Evolutionary conservation across 1,140 invertebrate species (phyloP).

Genomic region (Potamilus streckersoni): DNA sequence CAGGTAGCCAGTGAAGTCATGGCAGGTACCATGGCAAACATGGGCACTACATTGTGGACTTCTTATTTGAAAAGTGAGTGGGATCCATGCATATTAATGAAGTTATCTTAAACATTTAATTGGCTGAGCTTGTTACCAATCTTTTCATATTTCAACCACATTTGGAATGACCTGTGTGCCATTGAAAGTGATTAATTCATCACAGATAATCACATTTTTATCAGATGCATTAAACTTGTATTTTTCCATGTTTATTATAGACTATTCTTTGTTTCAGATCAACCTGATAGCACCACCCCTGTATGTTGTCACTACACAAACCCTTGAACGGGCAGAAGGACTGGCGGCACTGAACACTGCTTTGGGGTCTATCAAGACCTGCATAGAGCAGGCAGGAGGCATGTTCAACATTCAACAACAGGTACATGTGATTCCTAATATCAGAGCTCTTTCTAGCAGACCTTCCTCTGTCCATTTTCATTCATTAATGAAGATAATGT

Average conservation of each 20-base stretch:
- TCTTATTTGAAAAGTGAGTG: too few species aligned
- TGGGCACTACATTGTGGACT: too few species aligned
- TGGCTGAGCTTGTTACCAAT: too few species aligned
- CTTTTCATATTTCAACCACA: too few species aligned
- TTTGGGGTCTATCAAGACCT: constrained; percentile 87
- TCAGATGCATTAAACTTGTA: neutral
- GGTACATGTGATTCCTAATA: constrained; percentile 72
- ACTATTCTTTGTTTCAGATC: constrained; percentile 73
- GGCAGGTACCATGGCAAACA: too few species aligned
- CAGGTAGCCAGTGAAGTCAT: too few species aligned
- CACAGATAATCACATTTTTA: neutral
- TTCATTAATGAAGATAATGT: too few species aligned
- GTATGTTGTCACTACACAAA: constrained; percentile 99
- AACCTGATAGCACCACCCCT: constrained; percentile 98
- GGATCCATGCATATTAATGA: too few species aligned
- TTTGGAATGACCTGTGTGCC: too few species aligned
- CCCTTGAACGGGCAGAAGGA: constrained; percentile 94
- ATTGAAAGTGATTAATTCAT: neutral
- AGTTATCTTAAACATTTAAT: too few species aligned
- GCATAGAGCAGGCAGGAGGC: constrained; percentile 86
- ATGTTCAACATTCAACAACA: constrained; percentile 96
- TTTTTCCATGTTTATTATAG: neutral
- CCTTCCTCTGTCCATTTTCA: too few species aligned
- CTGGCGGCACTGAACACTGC: constrained; percentile 89
- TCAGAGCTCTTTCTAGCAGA: too few species aligned